Evolutionary conservation across 92 coral and sea anemone species (phyloP).

Genomic region (Bergia puertoricense): DNA sequence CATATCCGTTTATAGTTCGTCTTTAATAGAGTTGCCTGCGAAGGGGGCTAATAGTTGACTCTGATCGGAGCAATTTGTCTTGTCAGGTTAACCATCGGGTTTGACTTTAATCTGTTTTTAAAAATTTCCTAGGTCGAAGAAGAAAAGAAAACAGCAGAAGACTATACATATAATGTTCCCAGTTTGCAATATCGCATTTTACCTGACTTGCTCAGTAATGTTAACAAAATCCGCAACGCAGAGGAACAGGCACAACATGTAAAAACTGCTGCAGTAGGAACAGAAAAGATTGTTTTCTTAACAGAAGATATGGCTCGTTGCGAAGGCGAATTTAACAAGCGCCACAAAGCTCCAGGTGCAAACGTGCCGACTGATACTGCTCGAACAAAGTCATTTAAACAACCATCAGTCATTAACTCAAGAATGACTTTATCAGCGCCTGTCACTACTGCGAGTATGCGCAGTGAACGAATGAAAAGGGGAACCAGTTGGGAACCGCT

Average conservation of each 20-base stretch:
- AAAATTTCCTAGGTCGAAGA: slow-evolving; percentile 25
- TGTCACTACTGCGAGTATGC: slow-evolving; percentile 55
- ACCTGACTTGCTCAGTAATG: slow-evolving; percentile 33
- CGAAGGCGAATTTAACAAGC: slow-evolving; percentile 85
- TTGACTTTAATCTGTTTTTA: background rate
- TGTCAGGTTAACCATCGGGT: too few species aligned
- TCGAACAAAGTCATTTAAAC: background rate
- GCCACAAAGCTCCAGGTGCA: slow-evolving; percentile 76
- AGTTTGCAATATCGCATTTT: slow-evolving; percentile 5
- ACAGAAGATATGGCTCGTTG: slow-evolving; percentile 87
- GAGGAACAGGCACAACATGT: slow-evolving; percentile 33
- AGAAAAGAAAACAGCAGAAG: background rate
- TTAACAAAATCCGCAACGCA: slow-evolving; percentile 6
- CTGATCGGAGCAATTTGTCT: too few species aligned
- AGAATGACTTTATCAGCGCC: slow-evolving; percentile 77
- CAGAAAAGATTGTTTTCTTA: slow-evolving; percentile 78
- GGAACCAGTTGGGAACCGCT: slow-evolving; percentile 83
- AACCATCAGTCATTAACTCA: slow-evolving; percentile 24
- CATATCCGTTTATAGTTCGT: too few species aligned
- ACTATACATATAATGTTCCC: background rate
- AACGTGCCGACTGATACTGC: slow-evolving; percentile 37
- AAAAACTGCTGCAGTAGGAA: slow-evolving; percentile 37
- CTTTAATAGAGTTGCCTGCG: too few species aligned
- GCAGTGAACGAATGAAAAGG: slow-evolving; percentile 46
- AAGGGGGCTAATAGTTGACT: too few species aligned